Evolutionary conservation across 2,113 vertebrate species (phyloP).

Genomic region (Pagrus major): DNA sequence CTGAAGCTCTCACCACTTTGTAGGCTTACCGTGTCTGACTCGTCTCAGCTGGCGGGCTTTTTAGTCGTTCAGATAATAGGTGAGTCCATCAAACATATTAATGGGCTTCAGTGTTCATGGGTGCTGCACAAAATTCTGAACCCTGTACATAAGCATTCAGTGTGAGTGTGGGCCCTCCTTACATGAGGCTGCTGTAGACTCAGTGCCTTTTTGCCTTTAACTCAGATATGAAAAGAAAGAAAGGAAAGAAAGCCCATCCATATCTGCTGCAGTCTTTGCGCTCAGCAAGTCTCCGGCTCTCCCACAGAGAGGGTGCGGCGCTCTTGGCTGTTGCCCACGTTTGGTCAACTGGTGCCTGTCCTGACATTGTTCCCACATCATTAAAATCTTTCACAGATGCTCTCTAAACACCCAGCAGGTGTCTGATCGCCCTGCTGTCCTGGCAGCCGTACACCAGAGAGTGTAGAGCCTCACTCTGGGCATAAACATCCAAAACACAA

Average conservation of each 20-base stretch:
- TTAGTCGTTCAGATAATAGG: neutral
- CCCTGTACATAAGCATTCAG: too few species aligned
- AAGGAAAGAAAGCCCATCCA: neutral
- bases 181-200: neutral
- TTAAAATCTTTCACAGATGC: conserved; percentile 2
- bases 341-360: conserved; percentile 1
- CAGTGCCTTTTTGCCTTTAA: neutral
- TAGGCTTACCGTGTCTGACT: neutral
- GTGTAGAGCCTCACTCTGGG: neutral
- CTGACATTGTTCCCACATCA: neutral
- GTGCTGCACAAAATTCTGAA: too few species aligned
- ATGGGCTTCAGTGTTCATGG: neutral
- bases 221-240: neutral
- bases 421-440: neutral
- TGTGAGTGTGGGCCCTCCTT: neutral
- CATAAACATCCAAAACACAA: neutral
- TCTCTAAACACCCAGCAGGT: neutral
- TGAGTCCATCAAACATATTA: neutral
- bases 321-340: neutral
- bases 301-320: conserved; percentile 3
- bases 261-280: neutral
- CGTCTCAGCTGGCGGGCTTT: neutral
- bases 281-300: neutral
- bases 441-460: neutral
- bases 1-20: neutral